Base-by-base conservation (phyloP, 2,888 invertebrate species). In the Aricia artaxerxes region DNA sequence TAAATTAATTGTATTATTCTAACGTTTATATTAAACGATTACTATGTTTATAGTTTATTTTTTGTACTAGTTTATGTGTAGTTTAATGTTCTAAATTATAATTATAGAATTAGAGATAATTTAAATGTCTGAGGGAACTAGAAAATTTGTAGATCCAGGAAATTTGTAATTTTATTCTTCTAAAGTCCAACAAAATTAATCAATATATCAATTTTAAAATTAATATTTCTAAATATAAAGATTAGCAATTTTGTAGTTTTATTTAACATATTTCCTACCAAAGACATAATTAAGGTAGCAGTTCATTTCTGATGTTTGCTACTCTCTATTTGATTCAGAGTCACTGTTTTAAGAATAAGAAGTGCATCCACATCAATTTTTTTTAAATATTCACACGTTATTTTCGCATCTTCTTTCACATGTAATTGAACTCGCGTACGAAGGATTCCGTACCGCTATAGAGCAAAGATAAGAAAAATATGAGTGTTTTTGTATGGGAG, bases 11-110 rank as follows among this genome's bases (percentile, higher is more conserved):
- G 11, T 38, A 69, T 35, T 24, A 69, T 69, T 13, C 7, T 13
- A 69, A 69, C 73, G 44, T 73, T 73, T 73, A 73, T 73, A 73
- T 73, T 73, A 73, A 73, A 73, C 73, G 73, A 73, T 38, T 69
- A 73, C 40, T 44, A 44, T 44, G 73, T 44, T 69, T 40, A 73
- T 13, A 44, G 73, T 73, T 73, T 44, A 73, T 73, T 73, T 73
- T 73, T 73, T 73, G 73, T 73, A 73, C 73, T 73, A 73, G 73
- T 73, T 40, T 40, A 44, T 40, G 24, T 73, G 24, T 73, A 73
- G 24, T 44, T n/a, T 73, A 44, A 73, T 73, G 24, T 73, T 44
- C 44, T 73, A 73, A 73, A 73, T 24, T 73, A 44, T 24, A 24
- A 44, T 44, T 73, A 40, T 73, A 44, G 44, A 24, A 73, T 44